Conservation (phyloP, 1,140 invertebrate genomes). For the Drosophila bipectinata region DNA sequence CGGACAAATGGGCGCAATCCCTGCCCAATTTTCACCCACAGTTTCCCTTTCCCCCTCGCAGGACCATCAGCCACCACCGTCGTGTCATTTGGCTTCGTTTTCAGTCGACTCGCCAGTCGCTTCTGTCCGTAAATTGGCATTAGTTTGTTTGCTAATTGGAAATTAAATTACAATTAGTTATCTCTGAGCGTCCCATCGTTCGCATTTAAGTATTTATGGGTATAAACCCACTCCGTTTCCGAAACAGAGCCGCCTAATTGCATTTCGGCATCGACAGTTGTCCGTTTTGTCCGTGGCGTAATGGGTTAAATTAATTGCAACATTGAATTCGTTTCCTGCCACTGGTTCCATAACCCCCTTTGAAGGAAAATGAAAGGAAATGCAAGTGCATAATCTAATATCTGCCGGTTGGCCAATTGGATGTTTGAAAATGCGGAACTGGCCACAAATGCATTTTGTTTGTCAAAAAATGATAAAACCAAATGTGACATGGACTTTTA, state of each 20-base stretch:
- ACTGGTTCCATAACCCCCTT: constrained; percentile 3
- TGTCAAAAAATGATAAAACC: constrained; percentile 6
- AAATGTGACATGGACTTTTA: background rate
- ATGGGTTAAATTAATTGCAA: constrained; percentile 71
- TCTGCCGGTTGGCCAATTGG: background rate
- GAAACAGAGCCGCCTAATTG: constrained; percentile 52
- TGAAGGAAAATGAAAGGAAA: constrained; percentile 11
- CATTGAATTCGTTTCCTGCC: constrained; percentile 21
- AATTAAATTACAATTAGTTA: constrained; percentile 84
- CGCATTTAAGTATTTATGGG: constrained; percentile 71
- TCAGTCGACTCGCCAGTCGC: constrained; percentile 41
- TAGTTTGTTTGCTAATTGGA: constrained; percentile 84
- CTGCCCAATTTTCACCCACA: background rate
- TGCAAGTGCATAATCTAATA: constrained; percentile 15
- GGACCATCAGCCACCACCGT: constrained; percentile 22
- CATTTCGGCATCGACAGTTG: constrained; percentile 53
- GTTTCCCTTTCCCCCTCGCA: background rate
- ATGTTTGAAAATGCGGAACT: background rate
- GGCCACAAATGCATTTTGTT: constrained; percentile 19
- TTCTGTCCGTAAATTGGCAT: constrained; percentile 73
- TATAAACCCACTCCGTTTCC: background rate
- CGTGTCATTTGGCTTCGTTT: constrained; percentile 70
- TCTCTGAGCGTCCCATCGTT: constrained; percentile 71
- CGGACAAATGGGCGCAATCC: constrained; percentile 9
- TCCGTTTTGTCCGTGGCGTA: constrained; percentile 41